Conservation (phyloP, 2,113 vertebrate genomes). For the Cavia porcellus region DNA sequence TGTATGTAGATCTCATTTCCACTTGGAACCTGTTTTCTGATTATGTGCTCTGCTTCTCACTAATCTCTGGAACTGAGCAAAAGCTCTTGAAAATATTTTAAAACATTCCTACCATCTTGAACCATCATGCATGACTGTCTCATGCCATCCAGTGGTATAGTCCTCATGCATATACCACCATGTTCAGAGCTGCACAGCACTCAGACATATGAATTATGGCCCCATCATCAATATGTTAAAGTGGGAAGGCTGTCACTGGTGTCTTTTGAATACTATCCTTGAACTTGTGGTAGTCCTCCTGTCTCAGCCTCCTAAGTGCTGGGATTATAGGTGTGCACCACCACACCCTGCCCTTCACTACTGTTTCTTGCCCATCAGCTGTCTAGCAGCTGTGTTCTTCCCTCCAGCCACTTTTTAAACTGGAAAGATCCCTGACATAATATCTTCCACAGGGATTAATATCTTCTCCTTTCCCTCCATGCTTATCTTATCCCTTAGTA, state of each 20-base stretch:
- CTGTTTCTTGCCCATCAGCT: background rate
- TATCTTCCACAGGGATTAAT: background rate
- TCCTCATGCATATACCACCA: background rate
- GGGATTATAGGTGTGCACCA: too few species aligned
- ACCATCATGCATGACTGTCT: background rate
- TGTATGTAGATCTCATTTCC: background rate
- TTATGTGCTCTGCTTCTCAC: background rate
- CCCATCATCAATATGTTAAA: background rate
- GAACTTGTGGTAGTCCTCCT: too few species aligned
- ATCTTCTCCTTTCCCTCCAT: background rate
- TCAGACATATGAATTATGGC: too few species aligned
- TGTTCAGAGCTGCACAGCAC: background rate
- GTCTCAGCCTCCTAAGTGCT: too few species aligned
- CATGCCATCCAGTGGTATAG: background rate
- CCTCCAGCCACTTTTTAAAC: background rate
- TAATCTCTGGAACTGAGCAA: slow-evolving; percentile 9
- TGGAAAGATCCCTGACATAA: background rate
- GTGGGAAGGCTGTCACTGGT: background rate
- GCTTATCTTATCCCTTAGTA: background rate
- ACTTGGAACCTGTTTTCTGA: background rate
- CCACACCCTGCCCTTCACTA: too few species aligned
- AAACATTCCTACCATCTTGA: background rate
- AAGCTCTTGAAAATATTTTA: background rate
- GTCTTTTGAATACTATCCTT: background rate
- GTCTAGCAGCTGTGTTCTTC: background rate